Percentiles rank a stretch among this genome's conserved stretches.
Evolutionary conservation across 2,888 invertebrate species (phyloP).

Genomic region (Omphaloscelis lunosa): DNA sequence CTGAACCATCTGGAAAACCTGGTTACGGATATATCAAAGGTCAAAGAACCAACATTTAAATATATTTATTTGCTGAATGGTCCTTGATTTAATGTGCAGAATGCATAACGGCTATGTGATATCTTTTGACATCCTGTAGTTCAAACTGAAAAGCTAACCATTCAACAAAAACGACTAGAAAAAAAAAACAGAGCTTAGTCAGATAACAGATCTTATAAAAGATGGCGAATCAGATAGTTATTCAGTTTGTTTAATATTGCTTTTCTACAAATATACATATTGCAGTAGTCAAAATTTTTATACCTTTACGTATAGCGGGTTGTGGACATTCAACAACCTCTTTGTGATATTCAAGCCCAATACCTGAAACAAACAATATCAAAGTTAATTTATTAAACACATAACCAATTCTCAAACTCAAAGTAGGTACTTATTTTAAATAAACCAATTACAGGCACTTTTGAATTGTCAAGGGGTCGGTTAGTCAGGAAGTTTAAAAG

Average conservation of each 20-base stretch:
- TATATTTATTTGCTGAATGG: neutral
- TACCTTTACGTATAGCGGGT: constrained; percentile 81
- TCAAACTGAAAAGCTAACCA: neutral
- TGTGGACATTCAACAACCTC: constrained; percentile 79
- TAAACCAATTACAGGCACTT: too few species aligned
- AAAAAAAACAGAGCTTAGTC: neutral
- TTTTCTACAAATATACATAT: neutral
- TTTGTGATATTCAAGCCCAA: constrained; percentile 82
- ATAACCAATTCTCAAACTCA: too few species aligned
- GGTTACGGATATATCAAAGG: neutral
- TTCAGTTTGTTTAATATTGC: neutral
- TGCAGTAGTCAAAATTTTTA: neutral
- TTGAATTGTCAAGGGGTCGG: too few species aligned
- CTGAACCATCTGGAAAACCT: neutral
- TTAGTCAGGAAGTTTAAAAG: too few species aligned
- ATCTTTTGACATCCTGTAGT: neutral
- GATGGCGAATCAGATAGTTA: neutral
- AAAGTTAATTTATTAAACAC: neutral
- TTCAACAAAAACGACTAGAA: neutral
- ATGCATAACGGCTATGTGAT: neutral
- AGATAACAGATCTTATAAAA: neutral
- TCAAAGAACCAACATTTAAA: neutral
- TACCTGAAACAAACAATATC: constrained; percentile 71
- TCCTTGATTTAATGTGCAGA: neutral
- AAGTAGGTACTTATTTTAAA: too few species aligned